Base-by-base conservation (phyloP, 2,797 vertebrate genomes). In the Borostomias antarcticus region DNA sequence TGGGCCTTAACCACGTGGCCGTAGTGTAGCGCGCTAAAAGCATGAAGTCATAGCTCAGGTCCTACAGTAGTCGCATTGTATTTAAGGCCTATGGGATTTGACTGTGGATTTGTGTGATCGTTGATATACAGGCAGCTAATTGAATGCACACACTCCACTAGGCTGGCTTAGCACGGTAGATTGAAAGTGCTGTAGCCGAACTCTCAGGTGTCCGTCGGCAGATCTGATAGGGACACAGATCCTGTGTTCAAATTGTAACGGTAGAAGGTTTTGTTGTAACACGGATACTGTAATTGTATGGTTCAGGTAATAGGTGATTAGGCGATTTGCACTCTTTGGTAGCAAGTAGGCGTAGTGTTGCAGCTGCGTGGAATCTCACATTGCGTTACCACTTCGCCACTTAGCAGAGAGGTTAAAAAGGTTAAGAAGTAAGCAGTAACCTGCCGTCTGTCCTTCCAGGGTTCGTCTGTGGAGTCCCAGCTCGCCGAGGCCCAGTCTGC, bases 401-500 rank as follows among this genome's bases (percentile, higher is more conserved):
- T 26, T n/a, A 26, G 15, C 32, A 23, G 28, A 32, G 7, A 56
- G 11, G 6, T 17, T 23, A 26, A n/a, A n/a, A n/a, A n/a, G 23
- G 3, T 28, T 30, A 15, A 25, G 21, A 54, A 17, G 52, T 77
- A 74, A 85, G n/a, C n/a, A n/a, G 64, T 35, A n/a, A 54, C 63
- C 48, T 25, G 30, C 54, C 67, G 26, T 40, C 19, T 80, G 29
- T 43, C 1, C 15, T 86, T 85, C 17, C 84, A 89, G 87, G 70
- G 45, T 50, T 68, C 79, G 62, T 68, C 83, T 70, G 40, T 94
- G 84, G 92, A 92, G 51, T 89, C 85, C 30, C 88, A 93, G 86
- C 94, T 98, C 15, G 83, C 69, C 56, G 89, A 85, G n/a, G 74
- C 88, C 65, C 92, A 91, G 71, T 78, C 88, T 29, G 93, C 95